These are phyloP conservation scores for Sipha flava DNA, from an alignment of 1,140 invertebrate species.

Conservation along the genomic window DNA sequence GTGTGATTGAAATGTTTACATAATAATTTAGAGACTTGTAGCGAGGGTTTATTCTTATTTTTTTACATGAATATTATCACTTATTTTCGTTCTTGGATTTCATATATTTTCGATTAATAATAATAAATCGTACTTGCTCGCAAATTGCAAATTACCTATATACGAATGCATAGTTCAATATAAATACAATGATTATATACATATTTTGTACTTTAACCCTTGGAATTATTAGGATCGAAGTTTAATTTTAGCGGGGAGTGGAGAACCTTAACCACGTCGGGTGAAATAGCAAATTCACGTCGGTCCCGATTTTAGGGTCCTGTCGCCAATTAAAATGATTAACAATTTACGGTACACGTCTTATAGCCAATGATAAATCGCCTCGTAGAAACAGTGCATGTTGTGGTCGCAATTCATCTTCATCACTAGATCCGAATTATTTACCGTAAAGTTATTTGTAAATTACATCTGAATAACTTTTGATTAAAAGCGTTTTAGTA, in stretches of 20 bases:
- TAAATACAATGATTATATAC: too few relatives aligned
- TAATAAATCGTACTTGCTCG: too few relatives aligned
- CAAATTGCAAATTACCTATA: too few relatives aligned
- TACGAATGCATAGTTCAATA: too few relatives aligned
- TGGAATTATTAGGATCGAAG: neutral
- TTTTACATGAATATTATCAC: too few relatives aligned
- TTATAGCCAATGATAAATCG: constrained; percentile 1
- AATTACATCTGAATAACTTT: constrained; percentile 5
- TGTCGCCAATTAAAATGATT: constrained; percentile 18
- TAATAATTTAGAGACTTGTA: too few relatives aligned
- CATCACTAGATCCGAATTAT: neutral
- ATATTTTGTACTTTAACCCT: too few relatives aligned
- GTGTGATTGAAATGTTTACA: too few relatives aligned
- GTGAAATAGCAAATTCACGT: neutral
- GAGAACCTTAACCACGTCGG: neutral
- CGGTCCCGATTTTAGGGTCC: neutral
- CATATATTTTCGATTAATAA: too few relatives aligned
- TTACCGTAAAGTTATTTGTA: neutral
- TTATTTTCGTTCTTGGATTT: too few relatives aligned
- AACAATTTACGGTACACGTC: neutral
- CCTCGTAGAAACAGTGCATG: neutral
- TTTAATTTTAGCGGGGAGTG: neutral
- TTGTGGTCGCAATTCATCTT: neutral
- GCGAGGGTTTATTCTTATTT: too few relatives aligned
- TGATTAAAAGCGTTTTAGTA: neutral